phyloP scores from a whole-genome alignment of 2,113 vertebrate genomes.

The Dipodomys spectabilis region DNA sequence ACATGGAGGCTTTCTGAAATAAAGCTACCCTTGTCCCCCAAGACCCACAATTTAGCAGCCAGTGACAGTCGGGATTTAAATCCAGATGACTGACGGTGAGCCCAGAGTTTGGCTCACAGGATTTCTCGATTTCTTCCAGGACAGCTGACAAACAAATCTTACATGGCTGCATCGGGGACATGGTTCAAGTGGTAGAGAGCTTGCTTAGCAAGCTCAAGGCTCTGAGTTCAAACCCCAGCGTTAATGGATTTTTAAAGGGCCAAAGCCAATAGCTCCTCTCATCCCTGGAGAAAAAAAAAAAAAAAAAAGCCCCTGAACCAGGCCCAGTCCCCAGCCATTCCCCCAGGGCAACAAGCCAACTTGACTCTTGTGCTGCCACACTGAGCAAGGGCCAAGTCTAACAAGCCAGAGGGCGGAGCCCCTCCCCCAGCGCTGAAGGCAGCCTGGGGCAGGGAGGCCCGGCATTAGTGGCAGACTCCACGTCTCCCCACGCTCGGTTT shows the following conservation, averaged over 20 bases:
- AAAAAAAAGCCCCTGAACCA: background rate
- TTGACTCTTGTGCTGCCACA: background rate
- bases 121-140: background rate
- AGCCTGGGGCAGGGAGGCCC: background rate
- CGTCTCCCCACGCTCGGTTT: slow-evolving; percentile 79
- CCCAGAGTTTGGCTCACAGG: background rate
- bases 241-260: too few relatives aligned
- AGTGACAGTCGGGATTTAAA: background rate
- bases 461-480: slow-evolving; percentile 57
- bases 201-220: too few relatives aligned
- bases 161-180: background rate
- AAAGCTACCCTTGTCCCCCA: too few relatives aligned
- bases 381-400: too few relatives aligned
- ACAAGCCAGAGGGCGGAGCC: too few relatives aligned
- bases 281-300: slow-evolving; percentile 42
- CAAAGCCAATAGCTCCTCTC: slow-evolving; percentile 4
- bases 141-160: slow-evolving; percentile 1
- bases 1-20: background rate
- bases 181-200: too few relatives aligned
- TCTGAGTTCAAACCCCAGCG: too few relatives aligned
- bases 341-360: background rate
- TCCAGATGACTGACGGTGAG: background rate
- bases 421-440: background rate
- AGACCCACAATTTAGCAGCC: background rate
- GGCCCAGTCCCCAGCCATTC: background rate